Evolutionary conservation across 2,888 invertebrate genomes (phyloP).

Genomic region (Theodoxus fluviatilis): DNA sequence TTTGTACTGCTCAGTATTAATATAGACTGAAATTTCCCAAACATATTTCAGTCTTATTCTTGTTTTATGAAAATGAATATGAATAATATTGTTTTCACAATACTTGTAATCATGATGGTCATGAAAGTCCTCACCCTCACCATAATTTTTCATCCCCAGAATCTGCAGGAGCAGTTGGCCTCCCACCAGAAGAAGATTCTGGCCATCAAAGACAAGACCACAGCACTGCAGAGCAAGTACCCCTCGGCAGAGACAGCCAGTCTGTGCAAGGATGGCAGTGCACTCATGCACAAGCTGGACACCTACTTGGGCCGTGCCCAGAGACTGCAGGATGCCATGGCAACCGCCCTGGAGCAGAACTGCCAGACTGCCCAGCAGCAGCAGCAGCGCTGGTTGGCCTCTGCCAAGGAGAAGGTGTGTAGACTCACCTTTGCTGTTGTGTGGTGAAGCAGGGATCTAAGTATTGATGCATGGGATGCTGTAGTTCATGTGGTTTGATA

Average conservation of each 20-base stretch:
- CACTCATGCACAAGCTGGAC: constrained; percentile 70
- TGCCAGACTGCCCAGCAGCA: constrained; percentile 85
- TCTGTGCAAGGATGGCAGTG: constrained; percentile 57
- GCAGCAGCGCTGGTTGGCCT: constrained; percentile 80
- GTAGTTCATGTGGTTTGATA: too few relatives aligned
- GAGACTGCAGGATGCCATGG: constrained; percentile 71
- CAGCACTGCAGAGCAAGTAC: constrained; percentile 48
- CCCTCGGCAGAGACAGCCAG: constrained; percentile 58
- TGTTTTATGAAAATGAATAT: too few relatives aligned
- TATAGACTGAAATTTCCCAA: too few relatives aligned
- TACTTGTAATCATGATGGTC: too few relatives aligned
- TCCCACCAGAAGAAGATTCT: constrained; percentile 78
- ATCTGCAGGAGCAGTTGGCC: constrained; percentile 76
- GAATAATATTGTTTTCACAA: too few relatives aligned
- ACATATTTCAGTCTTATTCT: too few relatives aligned
- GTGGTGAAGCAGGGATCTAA: too few relatives aligned
- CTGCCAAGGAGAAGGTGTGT: constrained; percentile 85
- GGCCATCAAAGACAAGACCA: constrained; percentile 78
- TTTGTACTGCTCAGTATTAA: too few relatives aligned
- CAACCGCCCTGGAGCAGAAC: constrained; percentile 84
- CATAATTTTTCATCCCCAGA: constrained; percentile 38
- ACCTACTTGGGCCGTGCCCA: constrained; percentile 79
- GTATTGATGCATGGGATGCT: too few relatives aligned
- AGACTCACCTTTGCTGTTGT: too few relatives aligned
- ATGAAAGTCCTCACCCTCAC: too few relatives aligned